phyloP scores from a whole-genome alignment of 2,113 vertebrate genomes.

The Nansenia antarctica region DNA sequence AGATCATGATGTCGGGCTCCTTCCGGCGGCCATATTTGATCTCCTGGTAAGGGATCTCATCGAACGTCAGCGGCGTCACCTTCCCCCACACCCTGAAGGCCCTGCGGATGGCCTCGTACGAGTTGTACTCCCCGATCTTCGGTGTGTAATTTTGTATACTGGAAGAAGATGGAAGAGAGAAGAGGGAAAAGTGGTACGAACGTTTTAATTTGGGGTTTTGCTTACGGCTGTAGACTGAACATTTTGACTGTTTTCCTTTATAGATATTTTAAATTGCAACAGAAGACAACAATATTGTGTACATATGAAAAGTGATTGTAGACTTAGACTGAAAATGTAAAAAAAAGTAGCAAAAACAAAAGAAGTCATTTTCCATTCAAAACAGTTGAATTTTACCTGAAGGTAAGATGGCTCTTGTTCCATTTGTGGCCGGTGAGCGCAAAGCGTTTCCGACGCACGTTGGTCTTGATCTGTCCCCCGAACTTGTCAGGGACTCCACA shows the following conservation, averaged over 20 bases:
- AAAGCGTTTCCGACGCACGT: slow-evolving; percentile 90
- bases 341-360: no score
- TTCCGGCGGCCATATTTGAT: slow-evolving; percentile 87
- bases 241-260: no score
- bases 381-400: slow-evolving; percentile 78
- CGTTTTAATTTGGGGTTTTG: not conserved
- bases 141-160: slow-evolving; percentile 98
- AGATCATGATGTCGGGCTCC: slow-evolving; percentile 95
- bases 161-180: slow-evolving; percentile 8
- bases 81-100: slow-evolving; percentile 91
- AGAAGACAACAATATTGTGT: no score
- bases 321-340: no score
- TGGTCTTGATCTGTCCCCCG: slow-evolving; percentile 89
- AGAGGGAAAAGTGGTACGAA: no score
- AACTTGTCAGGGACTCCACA: slow-evolving; percentile 97
- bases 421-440: slow-evolving; percentile 92
- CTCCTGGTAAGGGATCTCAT: slow-evolving; percentile 90
- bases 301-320: no score
- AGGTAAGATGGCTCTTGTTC: slow-evolving; percentile 89
- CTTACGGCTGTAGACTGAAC: not conserved
- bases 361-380: not conserved
- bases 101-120: slow-evolving; percentile 82
- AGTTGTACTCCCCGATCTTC: slow-evolving; percentile 90
- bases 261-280: no score
- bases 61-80: slow-evolving; percentile 88